Evolutionary conservation across 37 sponge, comb jelly and placozoan genomes (phyloP), one percentile per base, ranked within the genome.

Genomic region (Eunapius fragilis): DNA sequence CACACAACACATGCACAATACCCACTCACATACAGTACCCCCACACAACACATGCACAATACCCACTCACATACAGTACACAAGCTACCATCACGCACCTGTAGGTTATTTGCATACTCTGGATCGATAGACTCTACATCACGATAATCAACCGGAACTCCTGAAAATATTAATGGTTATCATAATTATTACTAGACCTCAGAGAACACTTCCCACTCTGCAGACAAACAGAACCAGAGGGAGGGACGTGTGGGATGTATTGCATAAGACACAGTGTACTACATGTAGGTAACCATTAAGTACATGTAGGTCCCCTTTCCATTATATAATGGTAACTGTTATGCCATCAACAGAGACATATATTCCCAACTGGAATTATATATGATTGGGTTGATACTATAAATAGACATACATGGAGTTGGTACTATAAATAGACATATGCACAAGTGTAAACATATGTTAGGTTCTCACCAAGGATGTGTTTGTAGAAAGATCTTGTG

Each of bases 401-500:
- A n/a, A n/a, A n/a, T n/a, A n/a, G n/a, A 7, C 71, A 78, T 26
- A 37, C 79, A 78, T 37, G 24, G 13, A 3, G 2, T 11, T 37
- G 37, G 27, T 19, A 28, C 34, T 14, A 25, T 11, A 38, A 78
- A 48, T 38, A 27, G 38, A 19, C 35, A 33, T 25, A 37, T 6
- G 35, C 37, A 31, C 71, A 72, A 27, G 48, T 37, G 37, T 32
- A 76, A 67, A 23, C 22, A 67, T 22, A 22, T 67, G 22, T 23
- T 22, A 14, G 11, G 25, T n/a, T 17, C 76, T 50, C 72, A 91
- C 94, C 92, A 26, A 98, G 82, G 27, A 98, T 98, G 85, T 98
- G 98, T 78, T 98, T 98, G 92, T 96, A 98, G 85, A 98, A 98
- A 34, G 98, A 98, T 27, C 96, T 78, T 17, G 98, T 98, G 91